Base-by-base conservation (phyloP, 2,113 vertebrate species). In the Cottus gobio region DNA sequence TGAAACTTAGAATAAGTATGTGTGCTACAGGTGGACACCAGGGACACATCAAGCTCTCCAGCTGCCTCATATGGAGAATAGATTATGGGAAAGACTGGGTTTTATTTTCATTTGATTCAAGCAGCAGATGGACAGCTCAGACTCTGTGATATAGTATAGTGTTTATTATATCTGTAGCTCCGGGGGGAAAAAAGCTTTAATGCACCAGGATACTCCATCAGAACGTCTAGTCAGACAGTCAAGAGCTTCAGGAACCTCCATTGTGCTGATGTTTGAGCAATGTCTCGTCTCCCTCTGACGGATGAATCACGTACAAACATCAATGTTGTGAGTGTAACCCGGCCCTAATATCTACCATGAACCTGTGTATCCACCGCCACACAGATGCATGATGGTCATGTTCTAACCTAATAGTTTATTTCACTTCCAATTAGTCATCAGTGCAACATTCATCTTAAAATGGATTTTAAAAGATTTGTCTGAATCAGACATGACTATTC, bases 41-140 rank as follows among this genome's bases (percentile, higher is more conserved):
- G 58, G 31, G 22, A 39, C 10, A 16, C 12, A 24, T 12, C n/a
- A 30, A 69, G 5, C 24, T n/a, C 1, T 71, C 11, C 28, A 37
- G 13, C 20, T 26, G 7, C 13, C 9, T 3, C 3, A 7, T 54
- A 42, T 31, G 37, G 50, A 57, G 57, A 58, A 65, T 24, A 31
- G 20, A 66, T 36, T 42, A 60, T 58, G 3, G 48, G 30, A 34
- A 52, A 39, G 18, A 36, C 44, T 69, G 3, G 28, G 42, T 54
- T 22, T 39, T 56, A 3, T 42, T 37, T 24, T 50, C 7, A 79
- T 50, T 63, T 71, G 52, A 75, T 75, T 79, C 11, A 58, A 75
- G 26, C 66, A 84, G 52, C 58, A 75, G 50, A 26, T 70, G 20
- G 37, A 50, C 26, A 79, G 37, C 46, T 78, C 46, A 39, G 57